Conservation (phyloP, 2,888 invertebrate genomes). For the Trissonchulus latispiculum region DNA sequence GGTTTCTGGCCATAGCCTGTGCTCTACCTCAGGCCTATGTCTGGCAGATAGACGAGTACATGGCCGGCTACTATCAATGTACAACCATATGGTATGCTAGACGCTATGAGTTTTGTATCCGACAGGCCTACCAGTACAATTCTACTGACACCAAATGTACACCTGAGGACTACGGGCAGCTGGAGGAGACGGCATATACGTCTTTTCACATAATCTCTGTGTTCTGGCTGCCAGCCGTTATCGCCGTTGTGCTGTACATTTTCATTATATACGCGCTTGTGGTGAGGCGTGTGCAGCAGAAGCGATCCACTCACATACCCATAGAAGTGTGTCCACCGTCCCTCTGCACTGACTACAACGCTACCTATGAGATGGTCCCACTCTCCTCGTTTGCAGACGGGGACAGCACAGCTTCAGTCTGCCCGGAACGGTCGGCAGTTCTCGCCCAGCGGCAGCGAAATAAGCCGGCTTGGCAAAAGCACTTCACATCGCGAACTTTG, state of each 20-base stretch:
- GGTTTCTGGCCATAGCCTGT: constrained; percentile 32
- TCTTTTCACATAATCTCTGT: constrained; percentile 35
- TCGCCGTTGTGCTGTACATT: constrained; percentile 33
- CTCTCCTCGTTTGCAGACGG: too few relatives aligned
- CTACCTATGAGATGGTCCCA: too few relatives aligned
- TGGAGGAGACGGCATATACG: constrained; percentile 26
- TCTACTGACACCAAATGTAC: not conserved
- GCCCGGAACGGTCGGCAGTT: too few relatives aligned
- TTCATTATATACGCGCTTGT: constrained; percentile 28
- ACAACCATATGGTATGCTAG: not conserved
- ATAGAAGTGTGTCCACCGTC: not conserved
- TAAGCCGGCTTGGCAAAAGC: not conserved
- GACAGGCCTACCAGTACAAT: too few relatives aligned
- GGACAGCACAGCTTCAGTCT: not conserved
- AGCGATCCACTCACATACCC: not conserved
- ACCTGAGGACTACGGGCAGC: not conserved
- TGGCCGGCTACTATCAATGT: not conserved
- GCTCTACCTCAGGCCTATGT: constrained; percentile 35
- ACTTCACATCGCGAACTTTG: not conserved
- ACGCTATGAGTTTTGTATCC: not conserved
- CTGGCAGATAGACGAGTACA: constrained; percentile 18
- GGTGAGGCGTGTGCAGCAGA: not conserved
- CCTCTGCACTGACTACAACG: too few relatives aligned
- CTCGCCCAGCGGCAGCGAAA: too few relatives aligned
- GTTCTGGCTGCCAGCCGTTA: constrained; percentile 36